phyloP scores from a whole-genome alignment of 1,140 invertebrate species.

The Charaxes varanes region DNA sequence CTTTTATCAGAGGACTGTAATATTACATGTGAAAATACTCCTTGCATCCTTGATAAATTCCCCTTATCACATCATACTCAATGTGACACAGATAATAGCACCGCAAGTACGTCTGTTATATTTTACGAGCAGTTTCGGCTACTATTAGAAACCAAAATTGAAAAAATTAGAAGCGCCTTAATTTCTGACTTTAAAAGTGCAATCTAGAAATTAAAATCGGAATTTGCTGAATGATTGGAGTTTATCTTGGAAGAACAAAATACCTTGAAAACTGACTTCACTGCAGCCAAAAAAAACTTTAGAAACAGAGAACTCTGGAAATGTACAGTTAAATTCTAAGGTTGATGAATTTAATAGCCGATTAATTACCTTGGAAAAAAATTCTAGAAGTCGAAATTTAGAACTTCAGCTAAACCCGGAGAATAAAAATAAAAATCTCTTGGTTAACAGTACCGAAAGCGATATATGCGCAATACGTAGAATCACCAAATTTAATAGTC shows the following conservation, averaged over 20 bases:
- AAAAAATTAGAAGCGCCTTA: background rate
- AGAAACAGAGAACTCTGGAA: background rate
- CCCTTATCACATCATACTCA: no score
- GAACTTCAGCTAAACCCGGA: constrained; percentile 15
- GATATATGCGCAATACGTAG: constrained; percentile 9
- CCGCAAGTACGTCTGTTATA: no score
- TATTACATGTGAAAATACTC: no score
- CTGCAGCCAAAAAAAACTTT: constrained; percentile 1
- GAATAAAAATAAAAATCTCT: constrained; percentile 13
- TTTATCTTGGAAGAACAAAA: constrained; percentile 10
- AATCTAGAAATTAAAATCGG: constrained; percentile 5
- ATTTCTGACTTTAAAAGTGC: background rate
- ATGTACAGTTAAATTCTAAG: constrained; percentile 7
- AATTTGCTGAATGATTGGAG: constrained; percentile 12
- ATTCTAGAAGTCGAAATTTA: constrained; percentile 12
- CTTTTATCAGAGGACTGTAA: no score
- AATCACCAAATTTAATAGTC: constrained; percentile 13
- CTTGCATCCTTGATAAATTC: no score
- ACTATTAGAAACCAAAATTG: constrained; percentile 2
- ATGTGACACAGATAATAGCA: no score
- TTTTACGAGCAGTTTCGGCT: background rate
- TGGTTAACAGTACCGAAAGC: background rate
- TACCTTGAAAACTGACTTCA: constrained; percentile 1
- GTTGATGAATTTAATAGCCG: constrained; percentile 3
- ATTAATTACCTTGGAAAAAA: constrained; percentile 4